Evolutionary conservation across 1,140 invertebrate species (phyloP).

Genomic region (Delia radicum): DNA sequence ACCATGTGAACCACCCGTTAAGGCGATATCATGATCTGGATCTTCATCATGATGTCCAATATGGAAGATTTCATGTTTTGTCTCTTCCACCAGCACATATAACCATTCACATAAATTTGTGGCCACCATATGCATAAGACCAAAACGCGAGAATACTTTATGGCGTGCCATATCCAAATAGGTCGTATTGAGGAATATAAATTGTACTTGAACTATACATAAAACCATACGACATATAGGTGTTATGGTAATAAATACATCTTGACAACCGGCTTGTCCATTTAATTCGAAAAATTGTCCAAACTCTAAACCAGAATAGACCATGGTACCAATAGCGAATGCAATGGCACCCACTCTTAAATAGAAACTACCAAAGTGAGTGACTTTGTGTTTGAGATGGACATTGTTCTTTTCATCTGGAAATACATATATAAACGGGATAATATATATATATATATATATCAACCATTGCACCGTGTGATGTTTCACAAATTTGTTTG

Average conservation of each 20-base stretch:
- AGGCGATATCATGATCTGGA: not conserved
- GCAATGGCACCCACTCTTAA: constrained; percentile 84
- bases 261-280: constrained; percentile 66
- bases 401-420: constrained; percentile 51
- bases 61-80: constrained; percentile 70
- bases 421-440: too few species aligned
- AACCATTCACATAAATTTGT: constrained; percentile 93
- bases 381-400: constrained; percentile 48
- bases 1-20: constrained; percentile 28
- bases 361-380: constrained; percentile 83
- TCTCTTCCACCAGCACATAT: constrained; percentile 80
- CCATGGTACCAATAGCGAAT: constrained; percentile 89
- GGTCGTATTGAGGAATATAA: constrained; percentile 66
- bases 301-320: constrained; percentile 85
- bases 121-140: constrained; percentile 89
- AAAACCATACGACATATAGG: constrained; percentile 83
- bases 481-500: too few species aligned
- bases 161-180: constrained; percentile 79
- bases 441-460: too few species aligned
- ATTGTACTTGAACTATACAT: constrained; percentile 91
- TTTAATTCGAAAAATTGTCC: constrained; percentile 83
- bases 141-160: constrained; percentile 86
- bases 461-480: too few species aligned
- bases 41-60: constrained; percentile 48
- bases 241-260: constrained; percentile 74